phyloP scores from a whole-genome alignment of 2,113 vertebrate species.

The Leptosomus discolor region DNA sequence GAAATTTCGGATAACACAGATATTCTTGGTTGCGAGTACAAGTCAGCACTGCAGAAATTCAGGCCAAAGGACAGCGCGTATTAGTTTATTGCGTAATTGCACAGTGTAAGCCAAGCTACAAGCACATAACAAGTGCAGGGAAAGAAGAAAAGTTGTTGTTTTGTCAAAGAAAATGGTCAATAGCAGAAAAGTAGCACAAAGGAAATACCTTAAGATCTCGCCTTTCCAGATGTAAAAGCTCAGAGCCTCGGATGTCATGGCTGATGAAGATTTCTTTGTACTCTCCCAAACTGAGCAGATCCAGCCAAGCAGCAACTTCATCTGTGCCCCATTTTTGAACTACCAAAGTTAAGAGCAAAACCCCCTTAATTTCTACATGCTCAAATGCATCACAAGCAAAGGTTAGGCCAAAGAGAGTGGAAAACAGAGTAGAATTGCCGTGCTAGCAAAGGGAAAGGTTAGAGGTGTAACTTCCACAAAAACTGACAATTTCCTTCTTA shows the following conservation, averaged over 20 bases:
- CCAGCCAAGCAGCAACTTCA: conserved; percentile 99
- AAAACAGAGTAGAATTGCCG: conserved; percentile 78
- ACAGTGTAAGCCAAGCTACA: conserved; percentile 76
- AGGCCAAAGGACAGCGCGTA: conserved; percentile 38
- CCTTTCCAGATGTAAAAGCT: conserved; percentile 99
- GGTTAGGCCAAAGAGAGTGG: conserved; percentile 81
- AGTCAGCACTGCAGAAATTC: conserved; percentile 49
- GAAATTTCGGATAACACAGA: not conserved
- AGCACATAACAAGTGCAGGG: conserved; percentile 66
- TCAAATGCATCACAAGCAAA: conserved; percentile 84
- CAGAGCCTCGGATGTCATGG: conserved; percentile 98
- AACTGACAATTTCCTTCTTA: conserved; percentile 24
- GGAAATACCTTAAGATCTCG: conserved; percentile 98
- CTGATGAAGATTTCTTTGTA: conserved; percentile 98
- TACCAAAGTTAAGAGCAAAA: conserved; percentile 96
- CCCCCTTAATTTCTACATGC: conserved; percentile 90
- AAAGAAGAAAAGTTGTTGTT: conserved; percentile 59
- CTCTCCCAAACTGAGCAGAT: conserved; percentile 98
- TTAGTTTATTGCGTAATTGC: conserved; percentile 61
- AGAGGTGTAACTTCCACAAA: conserved; percentile 59
- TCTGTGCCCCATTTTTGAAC: conserved; percentile 99
- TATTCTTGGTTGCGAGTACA: conserved; percentile 8
- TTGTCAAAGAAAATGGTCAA: conserved; percentile 67
- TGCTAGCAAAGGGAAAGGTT: conserved; percentile 78
- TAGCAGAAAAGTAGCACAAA: conserved; percentile 80